Evolutionary conservation across 2,797 vertebrate species (phyloP).

Genomic region (Rhinophrynus dorsalis): DNA sequence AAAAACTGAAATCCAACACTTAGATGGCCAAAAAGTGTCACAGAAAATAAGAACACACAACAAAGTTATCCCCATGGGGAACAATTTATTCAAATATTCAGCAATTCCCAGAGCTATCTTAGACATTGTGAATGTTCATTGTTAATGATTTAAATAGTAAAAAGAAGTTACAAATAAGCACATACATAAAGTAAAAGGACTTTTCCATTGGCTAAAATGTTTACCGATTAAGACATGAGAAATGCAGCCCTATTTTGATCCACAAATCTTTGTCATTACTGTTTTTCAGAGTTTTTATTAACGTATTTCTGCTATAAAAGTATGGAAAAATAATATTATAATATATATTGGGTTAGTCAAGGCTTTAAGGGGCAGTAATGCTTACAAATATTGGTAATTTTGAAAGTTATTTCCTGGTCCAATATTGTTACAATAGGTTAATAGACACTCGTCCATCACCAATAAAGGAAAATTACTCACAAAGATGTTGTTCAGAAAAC

Average conservation of each 20-base stretch:
- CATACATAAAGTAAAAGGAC: constrained; percentile 17
- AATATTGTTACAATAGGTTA: no score
- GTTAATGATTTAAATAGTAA: constrained; percentile 52
- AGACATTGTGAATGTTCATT: constrained; percentile 27
- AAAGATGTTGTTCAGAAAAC: no score
- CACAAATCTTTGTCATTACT: no score
- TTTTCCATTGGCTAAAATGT: constrained; percentile 13
- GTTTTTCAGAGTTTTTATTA: background rate
- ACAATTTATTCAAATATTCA: constrained; percentile 24
- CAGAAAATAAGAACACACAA: constrained; percentile 51
- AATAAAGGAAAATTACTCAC: no score
- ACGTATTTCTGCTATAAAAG: no score
- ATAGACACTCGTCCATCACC: no score
- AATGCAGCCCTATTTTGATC: background rate
- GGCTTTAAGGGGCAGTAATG: no score
- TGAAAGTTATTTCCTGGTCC: no score
- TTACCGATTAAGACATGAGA: constrained; percentile 24
- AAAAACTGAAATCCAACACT: constrained; percentile 26
- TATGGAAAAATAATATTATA: no score
- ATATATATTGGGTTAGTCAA: no score
- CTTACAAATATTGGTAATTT: no score
- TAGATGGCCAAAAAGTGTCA: constrained; percentile 51
- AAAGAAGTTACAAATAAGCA: constrained; percentile 20
- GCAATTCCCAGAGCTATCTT: constrained; percentile 35
- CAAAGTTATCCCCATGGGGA: constrained; percentile 45